phyloP scores from a whole-genome alignment of 2,888 invertebrate species.

The Pseudoips prasinana region DNA sequence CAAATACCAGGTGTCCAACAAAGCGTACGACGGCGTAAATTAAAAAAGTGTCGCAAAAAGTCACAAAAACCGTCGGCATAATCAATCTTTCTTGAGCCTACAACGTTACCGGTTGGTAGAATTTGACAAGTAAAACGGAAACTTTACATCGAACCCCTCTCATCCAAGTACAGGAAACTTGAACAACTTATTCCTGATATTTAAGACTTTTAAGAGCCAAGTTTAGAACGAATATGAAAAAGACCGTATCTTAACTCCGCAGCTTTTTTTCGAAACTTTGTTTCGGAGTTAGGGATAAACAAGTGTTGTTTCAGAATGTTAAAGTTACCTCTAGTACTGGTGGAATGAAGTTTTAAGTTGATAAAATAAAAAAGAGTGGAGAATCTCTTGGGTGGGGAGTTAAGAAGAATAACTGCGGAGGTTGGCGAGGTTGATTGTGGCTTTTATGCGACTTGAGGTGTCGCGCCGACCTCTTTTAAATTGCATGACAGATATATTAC shows the following conservation, averaged over 20 bases:
- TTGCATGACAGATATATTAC: neutral
- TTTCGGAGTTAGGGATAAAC: constrained; percentile 32
- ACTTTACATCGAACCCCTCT: constrained; percentile 48
- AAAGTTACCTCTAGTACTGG: constrained; percentile 29
- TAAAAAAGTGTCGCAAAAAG: constrained; percentile 1
- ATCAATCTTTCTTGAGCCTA: constrained; percentile 24
- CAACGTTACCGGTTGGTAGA: constrained; percentile 25
- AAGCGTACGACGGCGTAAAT: constrained; percentile 5
- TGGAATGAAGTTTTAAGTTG: constrained; percentile 27
- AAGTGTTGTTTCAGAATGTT: constrained; percentile 38
- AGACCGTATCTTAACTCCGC: constrained; percentile 30
- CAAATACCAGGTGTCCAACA: constrained; percentile 1
- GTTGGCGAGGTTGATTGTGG: constrained; percentile 12
- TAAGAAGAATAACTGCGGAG: constrained; percentile 25
- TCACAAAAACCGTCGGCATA: constrained; percentile 3
- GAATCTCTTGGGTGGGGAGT: constrained; percentile 26
- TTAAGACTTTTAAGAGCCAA: constrained; percentile 60
- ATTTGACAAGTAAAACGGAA: constrained; percentile 44
- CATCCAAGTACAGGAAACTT: constrained; percentile 37
- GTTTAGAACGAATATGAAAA: constrained; percentile 42
- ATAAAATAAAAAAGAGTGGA: constrained; percentile 23
- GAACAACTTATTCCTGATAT: constrained; percentile 34
- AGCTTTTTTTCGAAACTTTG: constrained; percentile 31
- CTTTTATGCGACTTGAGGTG: constrained; percentile 20
- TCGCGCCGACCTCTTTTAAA: constrained; percentile 7